These are phyloP conservation scores for Talpa occidentalis DNA, from an alignment of 2,113 vertebrate genomes.

Conservation along the genomic window DNA sequence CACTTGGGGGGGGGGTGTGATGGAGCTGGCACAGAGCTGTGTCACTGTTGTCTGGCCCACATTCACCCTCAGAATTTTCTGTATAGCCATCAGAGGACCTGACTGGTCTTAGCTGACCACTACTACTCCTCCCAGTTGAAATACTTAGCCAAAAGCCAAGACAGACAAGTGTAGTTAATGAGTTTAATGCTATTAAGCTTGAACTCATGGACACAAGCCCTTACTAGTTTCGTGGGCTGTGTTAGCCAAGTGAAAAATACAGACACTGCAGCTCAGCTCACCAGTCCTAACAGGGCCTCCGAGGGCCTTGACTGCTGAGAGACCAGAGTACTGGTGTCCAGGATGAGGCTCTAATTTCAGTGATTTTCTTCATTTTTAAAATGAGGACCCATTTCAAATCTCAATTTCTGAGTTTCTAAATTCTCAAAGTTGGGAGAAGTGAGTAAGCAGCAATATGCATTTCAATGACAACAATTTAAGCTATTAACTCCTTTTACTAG, in stretches of 20 bases:
- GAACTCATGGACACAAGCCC: neutral
- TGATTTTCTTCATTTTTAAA: conserved; percentile 22
- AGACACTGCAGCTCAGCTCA: neutral
- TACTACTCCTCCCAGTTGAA: neutral
- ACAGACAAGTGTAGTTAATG: neutral
- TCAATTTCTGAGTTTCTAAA: conserved; percentile 33
- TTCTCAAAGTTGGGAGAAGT: conserved; percentile 44
- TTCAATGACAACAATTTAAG: conserved; percentile 63
- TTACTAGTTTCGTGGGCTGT: neutral
- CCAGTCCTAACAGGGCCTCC: neutral
- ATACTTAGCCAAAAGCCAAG: conserved; percentile 4
- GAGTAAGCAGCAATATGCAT: conserved; percentile 28
- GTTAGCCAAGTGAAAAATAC: neutral
- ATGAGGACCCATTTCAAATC: neutral
- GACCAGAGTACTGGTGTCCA: neutral
- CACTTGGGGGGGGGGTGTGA: neutral
- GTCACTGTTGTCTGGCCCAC: neutral
- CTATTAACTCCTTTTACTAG: conserved; percentile 51
- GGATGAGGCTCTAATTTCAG: neutral
- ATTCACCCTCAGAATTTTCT: neutral
- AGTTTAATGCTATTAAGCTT: neutral
- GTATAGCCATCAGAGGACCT: neutral
- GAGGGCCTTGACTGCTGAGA: neutral
- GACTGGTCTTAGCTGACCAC: neutral
- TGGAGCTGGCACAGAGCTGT: neutral